Percentiles rank a stretch among this genome's conserved stretches.
Conservation (phyloP, 2,888 invertebrate genomes). For the Shargacucullia verbasci region DNA sequence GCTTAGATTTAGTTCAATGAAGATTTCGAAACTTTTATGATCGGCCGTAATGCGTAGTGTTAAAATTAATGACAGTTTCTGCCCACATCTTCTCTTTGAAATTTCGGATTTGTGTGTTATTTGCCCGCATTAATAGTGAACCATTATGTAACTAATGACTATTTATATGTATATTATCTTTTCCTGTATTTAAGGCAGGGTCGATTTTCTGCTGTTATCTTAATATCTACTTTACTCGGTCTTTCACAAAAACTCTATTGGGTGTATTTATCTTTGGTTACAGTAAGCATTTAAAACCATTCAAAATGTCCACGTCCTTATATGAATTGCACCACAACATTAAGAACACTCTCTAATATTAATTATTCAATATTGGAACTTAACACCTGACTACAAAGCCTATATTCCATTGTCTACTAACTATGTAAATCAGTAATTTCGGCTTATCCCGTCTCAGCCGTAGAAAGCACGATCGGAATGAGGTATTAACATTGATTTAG, state of each 20-base stretch:
- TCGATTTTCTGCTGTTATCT: too few species aligned
- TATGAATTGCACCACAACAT: slow-evolving; percentile 21
- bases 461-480: slow-evolving; percentile 71
- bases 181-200: too few species aligned
- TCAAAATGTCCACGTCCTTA: neutral
- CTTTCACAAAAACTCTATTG: too few species aligned
- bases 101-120: slow-evolving; percentile 17
- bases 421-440: slow-evolving; percentile 67
- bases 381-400: slow-evolving; percentile 52
- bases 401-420: slow-evolving; percentile 54
- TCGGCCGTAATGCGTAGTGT: slow-evolving; percentile 23
- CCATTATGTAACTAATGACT: too few species aligned
- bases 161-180: too few species aligned
- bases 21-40: slow-evolving; percentile 38
- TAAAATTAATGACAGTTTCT: slow-evolving; percentile 33
- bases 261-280: too few species aligned
- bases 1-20: slow-evolving; percentile 20
- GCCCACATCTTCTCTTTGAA: slow-evolving; percentile 41
- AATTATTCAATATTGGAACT: slow-evolving; percentile 39
- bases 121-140: neutral
- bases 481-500: slow-evolving; percentile 64
- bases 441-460: slow-evolving; percentile 71
- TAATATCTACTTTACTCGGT: too few species aligned
- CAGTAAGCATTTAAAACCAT: too few species aligned
- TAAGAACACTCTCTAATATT: slow-evolving; percentile 20